Conservation (phyloP, 2,888 invertebrate genomes). For the Mimachlamys varia region DNA sequence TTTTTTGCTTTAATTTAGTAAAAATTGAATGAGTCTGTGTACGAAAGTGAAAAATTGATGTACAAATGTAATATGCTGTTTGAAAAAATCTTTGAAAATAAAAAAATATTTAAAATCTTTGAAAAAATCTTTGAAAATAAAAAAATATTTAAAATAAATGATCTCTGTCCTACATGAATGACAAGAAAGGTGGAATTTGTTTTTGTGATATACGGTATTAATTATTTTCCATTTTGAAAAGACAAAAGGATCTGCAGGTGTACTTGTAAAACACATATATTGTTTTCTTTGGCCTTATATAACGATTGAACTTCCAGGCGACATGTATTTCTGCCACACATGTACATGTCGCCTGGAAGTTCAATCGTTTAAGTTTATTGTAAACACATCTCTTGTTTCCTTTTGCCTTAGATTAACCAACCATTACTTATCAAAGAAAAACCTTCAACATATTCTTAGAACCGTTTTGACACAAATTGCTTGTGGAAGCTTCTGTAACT, state of each 20-base stretch:
- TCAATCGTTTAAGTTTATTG: neutral
- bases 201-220: no score
- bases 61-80: no score
- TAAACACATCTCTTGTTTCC: slow-evolving; percentile 19
- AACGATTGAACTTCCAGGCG: neutral
- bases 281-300: neutral
- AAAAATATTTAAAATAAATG: no score
- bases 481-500: slow-evolving; percentile 12
- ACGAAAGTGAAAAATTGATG: no score
- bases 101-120: no score
- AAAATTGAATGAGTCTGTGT: no score
- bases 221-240: no score
- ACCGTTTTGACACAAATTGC: neutral
- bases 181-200: no score
- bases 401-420: neutral
- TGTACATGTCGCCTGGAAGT: neutral
- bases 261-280: neutral
- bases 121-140: no score
- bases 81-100: no score
- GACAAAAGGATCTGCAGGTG: neutral
- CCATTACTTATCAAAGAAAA: neutral
- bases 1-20: no score
- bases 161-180: neutral
- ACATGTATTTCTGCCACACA: neutral
- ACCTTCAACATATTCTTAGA: neutral